Evolutionary conservation across 2,113 vertebrate genomes (phyloP).

Genomic region (Jacana jacana): DNA sequence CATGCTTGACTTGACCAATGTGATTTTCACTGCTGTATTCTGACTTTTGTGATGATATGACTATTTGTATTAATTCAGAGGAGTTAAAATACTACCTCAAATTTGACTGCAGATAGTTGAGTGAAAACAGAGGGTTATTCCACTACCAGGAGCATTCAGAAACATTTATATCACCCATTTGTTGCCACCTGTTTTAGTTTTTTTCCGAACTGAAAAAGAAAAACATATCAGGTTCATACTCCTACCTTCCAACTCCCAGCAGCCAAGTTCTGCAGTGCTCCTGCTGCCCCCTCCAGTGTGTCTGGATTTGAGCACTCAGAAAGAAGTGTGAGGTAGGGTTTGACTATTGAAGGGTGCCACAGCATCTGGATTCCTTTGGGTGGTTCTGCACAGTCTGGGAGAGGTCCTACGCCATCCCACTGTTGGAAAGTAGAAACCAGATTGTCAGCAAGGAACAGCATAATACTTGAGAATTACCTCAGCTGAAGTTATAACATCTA

Average conservation of each 20-base stretch:
- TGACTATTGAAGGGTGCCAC: slow-evolving; percentile 99
- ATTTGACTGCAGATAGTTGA: background rate
- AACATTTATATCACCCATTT: background rate
- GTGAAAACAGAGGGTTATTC: background rate
- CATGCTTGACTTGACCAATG: background rate
- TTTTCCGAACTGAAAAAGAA: background rate
- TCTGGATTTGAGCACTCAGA: slow-evolving; percentile 99
- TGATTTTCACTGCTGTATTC: background rate
- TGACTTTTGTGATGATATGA: background rate
- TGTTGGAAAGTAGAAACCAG: slow-evolving; percentile 68
- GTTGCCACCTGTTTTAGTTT: background rate
- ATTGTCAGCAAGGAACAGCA: background rate
- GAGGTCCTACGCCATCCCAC: slow-evolving; percentile 98
- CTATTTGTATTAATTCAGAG: background rate
- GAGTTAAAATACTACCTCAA: background rate
- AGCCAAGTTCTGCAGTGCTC: slow-evolving; percentile 97
- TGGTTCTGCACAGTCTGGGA: slow-evolving; percentile 92
- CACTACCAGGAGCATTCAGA: background rate
- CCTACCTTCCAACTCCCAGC: slow-evolving; percentile 99
- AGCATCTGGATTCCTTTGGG: slow-evolving; percentile 99
- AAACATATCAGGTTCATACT: background rate
- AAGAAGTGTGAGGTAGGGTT: slow-evolving; percentile 99
- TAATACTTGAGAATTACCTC: background rate
- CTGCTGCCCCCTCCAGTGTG: slow-evolving; percentile 96
- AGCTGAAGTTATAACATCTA: background rate